Evolutionary conservation across 2,888 invertebrate genomes (phyloP), one percentile per base, ranked within the genome.

Genomic region (Nycteola revayana): DNA sequence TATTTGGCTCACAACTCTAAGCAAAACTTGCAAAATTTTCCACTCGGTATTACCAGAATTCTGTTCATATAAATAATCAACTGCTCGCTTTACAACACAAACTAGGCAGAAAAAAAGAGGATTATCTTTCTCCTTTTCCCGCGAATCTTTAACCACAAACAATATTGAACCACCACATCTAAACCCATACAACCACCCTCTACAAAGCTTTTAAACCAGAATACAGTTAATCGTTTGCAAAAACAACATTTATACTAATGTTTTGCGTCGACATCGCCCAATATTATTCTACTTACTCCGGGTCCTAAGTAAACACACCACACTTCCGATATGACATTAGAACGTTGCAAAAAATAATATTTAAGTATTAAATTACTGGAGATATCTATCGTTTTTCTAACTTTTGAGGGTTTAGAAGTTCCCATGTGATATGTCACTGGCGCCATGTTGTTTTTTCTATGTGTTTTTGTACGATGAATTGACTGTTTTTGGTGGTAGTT

Each of bases 241-340:
- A 69, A 63, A 65, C 68, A 75, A 78, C 68, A 77, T 49, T 40
- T 60, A 66, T 47, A 52, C 57, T 58, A 60, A 66, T 73, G 71
- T 77, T 75, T 53, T 68, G 68, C 67, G 48, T 58, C 49, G 70
- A 60, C 56, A 43, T 57, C 54, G 53, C 57, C 69, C 71, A 77
- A 83, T 82, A 78, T 82, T 83, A 75, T 81, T 73, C 69, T 75
- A 75, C 74, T 79, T 82, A 76, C 55, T 43, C 56, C 52, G 50
- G 55, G 32, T 34, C 86, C 86, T 85, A 84, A 85, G 63, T 46
- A 76, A 86, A 86, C 76, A 86, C 32, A 37, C 18, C 52, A 66
- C 61, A 75, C 82, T 84, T 86, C 86, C 86, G 80, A 71, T 64
- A 66, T 68, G 73, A 74, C 64, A 74, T 75, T 74, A 75, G 42